Evolutionary conservation across 2,113 vertebrate genomes (phyloP).

Genomic region (Platysteira castanea): DNA sequence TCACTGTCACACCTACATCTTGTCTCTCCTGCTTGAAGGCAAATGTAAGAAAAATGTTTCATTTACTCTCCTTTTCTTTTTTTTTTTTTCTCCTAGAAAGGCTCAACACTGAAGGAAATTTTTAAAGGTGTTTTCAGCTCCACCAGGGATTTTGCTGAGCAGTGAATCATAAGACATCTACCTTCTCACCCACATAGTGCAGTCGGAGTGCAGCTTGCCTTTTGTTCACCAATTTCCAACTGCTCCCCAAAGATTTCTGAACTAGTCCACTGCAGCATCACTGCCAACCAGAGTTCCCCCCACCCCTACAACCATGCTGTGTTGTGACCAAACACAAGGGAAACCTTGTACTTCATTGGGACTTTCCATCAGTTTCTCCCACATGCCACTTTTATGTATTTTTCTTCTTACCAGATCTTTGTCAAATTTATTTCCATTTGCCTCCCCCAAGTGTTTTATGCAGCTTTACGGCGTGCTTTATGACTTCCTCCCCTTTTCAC

Average conservation of each 20-base stretch:
- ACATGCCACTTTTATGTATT: neutral
- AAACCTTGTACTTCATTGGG: neutral
- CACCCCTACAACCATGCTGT: fast-evolving
- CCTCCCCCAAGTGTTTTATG: neutral
- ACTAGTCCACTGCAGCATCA: neutral
- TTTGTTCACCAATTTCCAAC: neutral
- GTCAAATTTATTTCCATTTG: neutral
- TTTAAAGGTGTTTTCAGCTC: neutral
- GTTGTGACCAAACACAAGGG: neutral
- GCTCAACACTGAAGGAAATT: neutral
- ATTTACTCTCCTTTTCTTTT: neutral
- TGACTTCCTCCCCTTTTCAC: neutral
- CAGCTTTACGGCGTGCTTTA: neutral
- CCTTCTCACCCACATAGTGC: neutral
- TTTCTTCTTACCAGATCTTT: neutral
- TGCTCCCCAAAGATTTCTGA: neutral
- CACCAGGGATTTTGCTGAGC: neutral
- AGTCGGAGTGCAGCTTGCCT: neutral
- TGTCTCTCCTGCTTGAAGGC: neutral
- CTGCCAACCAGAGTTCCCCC: neutral
- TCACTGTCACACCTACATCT: neutral
- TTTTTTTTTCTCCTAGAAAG: neutral
- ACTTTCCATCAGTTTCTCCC: neutral
- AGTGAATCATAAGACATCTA: neutral
- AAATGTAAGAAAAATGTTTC: neutral